Base-by-base conservation (phyloP, 2,888 invertebrate species). In the Erpobdella octoculata region DNA sequence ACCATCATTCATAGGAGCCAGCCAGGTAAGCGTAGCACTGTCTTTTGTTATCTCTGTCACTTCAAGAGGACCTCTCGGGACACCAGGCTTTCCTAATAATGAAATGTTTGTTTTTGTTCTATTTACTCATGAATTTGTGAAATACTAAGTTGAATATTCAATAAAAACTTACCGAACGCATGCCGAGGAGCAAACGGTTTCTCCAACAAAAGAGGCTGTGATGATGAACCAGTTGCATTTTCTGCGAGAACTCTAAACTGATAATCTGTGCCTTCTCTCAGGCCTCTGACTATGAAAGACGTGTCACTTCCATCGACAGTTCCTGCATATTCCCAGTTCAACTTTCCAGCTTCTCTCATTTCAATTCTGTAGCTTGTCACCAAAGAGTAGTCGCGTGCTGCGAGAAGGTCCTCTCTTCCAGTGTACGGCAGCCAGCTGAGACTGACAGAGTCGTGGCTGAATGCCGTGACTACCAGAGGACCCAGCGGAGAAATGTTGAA, bases 1-100 rank as follows among this genome's bases (percentile, higher is more conserved):
- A 4, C 94, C 95, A 80, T 95, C 94, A 80, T 94, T 92, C 18
- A 88, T 87, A 0, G 94, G 93, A 6, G 90, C 88, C 53, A 88
- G 87, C 96, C 96, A 96, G 41, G 89, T 87, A 28, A 96, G 83
- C 81, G 89, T 80, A 6, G 80, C 76, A 33, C 79, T 78, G 68
- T 78, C 79, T 62, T 78, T 74, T 15, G 78, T 80, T 65, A 81
- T 74, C 65, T 80, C 78, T 18, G 73, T 75, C 8, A 79, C 76
- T 37, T 78, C 77, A 77, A 95, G 84, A 12, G 94, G 94, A 65
- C 93, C 93, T 83, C 91, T 89, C 33, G 89, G 82, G 71, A 88
- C 87, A 25, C 93, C 70, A 9, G 73, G 74, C 21, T 73, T 73
- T 21, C 73, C 74, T 74, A 70, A n/a, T 6, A 53, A 53, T 53